These are phyloP conservation scores for Psilanteris sp. DNA, from an alignment of 1,140 invertebrate species.

Conservation along the genomic window DNA sequence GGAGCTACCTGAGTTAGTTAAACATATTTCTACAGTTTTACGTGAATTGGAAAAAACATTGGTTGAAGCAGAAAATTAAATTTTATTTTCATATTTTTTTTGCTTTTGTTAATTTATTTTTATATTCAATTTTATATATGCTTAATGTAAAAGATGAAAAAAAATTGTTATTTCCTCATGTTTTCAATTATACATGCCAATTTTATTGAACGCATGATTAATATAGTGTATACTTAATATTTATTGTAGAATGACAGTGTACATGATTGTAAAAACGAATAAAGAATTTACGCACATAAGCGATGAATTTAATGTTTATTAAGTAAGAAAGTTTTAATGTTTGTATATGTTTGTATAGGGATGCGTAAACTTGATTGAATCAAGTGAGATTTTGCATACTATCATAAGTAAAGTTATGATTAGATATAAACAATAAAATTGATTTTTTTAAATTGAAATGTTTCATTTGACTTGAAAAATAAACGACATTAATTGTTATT, in stretches of 20 bases:
- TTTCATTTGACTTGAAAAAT: conserved; percentile 1
- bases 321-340: neutral
- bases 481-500: too few relatives aligned
- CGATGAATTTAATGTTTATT: neutral
- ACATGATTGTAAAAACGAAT: conserved; percentile 20
- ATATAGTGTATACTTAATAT: conserved; percentile 2
- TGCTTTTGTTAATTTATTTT: conserved; percentile 12
- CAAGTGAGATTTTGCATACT: too few relatives aligned
- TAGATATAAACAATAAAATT: too few relatives aligned
- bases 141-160: too few relatives aligned
- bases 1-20: conserved; percentile 62
- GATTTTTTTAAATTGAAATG: neutral
- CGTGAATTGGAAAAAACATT: conserved; percentile 60
- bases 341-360: too few relatives aligned
- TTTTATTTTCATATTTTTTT: neutral
- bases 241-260: conserved; percentile 9
- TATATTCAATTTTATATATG: conserved; percentile 5
- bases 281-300: conserved; percentile 5
- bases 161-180: neutral
- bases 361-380: too few relatives aligned
- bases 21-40: conserved; percentile 66
- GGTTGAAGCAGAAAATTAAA: conserved; percentile 41
- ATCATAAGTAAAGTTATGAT: too few relatives aligned
- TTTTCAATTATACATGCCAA: too few relatives aligned
- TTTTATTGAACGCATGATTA: too few relatives aligned